Conservation (phyloP, 2,888 invertebrate species). For the Phortica okadai region DNA sequence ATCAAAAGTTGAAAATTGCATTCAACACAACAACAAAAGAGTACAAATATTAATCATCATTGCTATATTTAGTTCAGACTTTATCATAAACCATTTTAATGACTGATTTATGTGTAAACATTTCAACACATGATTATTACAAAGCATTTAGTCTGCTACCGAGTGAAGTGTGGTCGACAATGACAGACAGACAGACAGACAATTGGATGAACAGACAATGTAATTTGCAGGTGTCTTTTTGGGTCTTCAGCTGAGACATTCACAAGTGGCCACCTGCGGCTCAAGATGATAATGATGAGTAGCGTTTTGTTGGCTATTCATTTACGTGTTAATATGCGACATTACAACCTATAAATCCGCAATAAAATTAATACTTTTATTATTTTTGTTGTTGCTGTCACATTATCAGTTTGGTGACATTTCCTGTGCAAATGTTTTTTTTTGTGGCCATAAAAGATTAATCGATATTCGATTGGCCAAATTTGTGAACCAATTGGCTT, state of each 20-base stretch:
- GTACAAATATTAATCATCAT: too few species aligned
- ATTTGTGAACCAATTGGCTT: neutral
- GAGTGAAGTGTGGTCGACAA: neutral
- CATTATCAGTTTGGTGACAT: neutral
- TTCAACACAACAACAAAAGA: too few species aligned
- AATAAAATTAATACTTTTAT: neutral
- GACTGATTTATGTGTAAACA: neutral
- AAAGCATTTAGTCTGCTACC: neutral
- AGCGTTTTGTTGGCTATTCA: too few species aligned
- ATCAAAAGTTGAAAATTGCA: too few species aligned
- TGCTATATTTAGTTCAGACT: neutral
- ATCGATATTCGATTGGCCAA: slow-evolving; percentile 14
- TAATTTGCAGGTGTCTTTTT: too few species aligned
- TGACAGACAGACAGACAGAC: too few species aligned
- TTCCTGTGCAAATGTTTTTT: slow-evolving; percentile 7
- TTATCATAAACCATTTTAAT: neutral
- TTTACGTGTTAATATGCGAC: too few species aligned
- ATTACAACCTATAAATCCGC: too few species aligned
- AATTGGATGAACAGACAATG: too few species aligned
- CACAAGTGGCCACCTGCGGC: neutral
- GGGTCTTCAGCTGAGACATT: neutral
- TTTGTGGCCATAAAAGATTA: neutral
- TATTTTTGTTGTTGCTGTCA: neutral
- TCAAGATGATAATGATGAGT: neutral
- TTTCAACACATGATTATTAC: neutral